Evolutionary conservation across 1,140 invertebrate species (phyloP).

Genomic region (Nasonia giraulti): DNA sequence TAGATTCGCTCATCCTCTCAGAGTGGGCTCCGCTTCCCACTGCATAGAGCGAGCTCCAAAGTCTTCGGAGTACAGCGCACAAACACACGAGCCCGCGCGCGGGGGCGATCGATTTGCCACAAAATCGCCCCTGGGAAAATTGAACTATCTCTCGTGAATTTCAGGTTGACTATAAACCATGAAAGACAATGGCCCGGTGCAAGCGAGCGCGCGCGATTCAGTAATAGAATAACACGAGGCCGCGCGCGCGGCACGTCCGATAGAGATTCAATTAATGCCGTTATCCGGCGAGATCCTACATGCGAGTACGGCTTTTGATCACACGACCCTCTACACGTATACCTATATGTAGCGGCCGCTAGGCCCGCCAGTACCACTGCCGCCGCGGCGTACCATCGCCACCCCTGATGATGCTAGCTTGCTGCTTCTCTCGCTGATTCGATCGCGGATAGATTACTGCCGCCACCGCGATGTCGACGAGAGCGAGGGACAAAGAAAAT

Average conservation of each 20-base stretch:
- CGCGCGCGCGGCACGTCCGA: constrained; percentile 60
- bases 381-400: background rate
- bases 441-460: constrained; percentile 64
- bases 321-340: constrained; percentile 53
- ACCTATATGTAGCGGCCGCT: too few species aligned
- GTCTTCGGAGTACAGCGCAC: constrained; percentile 27
- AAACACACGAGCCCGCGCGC: background rate
- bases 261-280: constrained; percentile 71
- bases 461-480: background rate
- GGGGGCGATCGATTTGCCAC: constrained; percentile 54
- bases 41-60: background rate
- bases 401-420: background rate
- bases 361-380: background rate
- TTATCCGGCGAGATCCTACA: constrained; percentile 67
- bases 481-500: background rate
- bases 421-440: constrained; percentile 55
- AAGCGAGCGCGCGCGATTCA: constrained; percentile 59
- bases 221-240: constrained; percentile 70
- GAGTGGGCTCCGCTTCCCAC: too few species aligned
- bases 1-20: too few species aligned
- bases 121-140: constrained; percentile 59
- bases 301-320: constrained; percentile 63
- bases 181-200: constrained; percentile 64
- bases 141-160: constrained; percentile 61
- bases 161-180: constrained; percentile 66